phyloP scores from a whole-genome alignment of 1,140 invertebrate species.

The Caerostris darwini region DNA sequence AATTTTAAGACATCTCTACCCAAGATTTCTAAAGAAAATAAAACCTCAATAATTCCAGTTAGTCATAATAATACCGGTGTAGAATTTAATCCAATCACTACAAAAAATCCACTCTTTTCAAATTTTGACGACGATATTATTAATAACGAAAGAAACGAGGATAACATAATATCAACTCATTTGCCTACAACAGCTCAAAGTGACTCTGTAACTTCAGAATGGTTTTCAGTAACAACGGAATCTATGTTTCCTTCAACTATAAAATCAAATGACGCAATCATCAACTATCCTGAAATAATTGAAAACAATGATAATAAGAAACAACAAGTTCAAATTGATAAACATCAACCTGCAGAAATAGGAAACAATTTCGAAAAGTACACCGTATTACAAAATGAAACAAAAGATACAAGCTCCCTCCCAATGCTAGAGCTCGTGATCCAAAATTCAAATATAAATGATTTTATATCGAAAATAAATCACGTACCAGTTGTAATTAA shows the following conservation, averaged over 20 bases:
- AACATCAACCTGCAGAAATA: neutral
- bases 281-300: too few relatives aligned
- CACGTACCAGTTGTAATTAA: neutral
- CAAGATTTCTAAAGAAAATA: neutral
- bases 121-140: neutral
- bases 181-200: neutral
- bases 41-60: neutral
- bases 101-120: neutral
- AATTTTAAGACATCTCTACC: neutral
- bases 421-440: constrained; percentile 25
- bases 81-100: neutral
- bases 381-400: neutral
- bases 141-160: neutral
- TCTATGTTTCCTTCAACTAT: too few relatives aligned
- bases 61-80: neutral
- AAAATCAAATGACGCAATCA: too few relatives aligned
- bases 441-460: neutral
- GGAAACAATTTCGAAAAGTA: neutral
- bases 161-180: neutral
- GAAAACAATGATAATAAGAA: too few relatives aligned
- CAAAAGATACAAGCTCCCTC: neutral
- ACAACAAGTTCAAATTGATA: too few relatives aligned
- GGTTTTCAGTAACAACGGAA: too few relatives aligned
- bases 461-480: constrained; percentile 27
- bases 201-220: too few relatives aligned